Evolutionary conservation across 2,797 vertebrate species (phyloP).

Genomic region (Lacerta agilis): DNA sequence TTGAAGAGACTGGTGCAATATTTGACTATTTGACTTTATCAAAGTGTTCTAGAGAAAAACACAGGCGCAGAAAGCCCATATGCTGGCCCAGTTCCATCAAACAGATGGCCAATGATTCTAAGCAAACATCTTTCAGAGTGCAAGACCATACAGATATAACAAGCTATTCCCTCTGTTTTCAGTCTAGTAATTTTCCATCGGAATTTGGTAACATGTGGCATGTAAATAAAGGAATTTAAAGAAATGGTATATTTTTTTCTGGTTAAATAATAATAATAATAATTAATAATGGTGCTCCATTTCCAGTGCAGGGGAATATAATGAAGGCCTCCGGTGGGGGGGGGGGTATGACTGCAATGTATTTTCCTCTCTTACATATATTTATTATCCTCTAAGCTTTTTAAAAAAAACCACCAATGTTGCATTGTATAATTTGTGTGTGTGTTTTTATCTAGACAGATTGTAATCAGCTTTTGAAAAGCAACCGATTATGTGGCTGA

Average conservation of each 20-base stretch:
- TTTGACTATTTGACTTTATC: slow-evolving; percentile 40
- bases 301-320: slow-evolving; percentile 13
- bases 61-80: background rate
- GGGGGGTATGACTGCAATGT: background rate
- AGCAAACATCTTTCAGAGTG: slow-evolving; percentile 46
- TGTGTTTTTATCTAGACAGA: background rate
- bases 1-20: slow-evolving; percentile 39
- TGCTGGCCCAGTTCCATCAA: slow-evolving; percentile 48
- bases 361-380: slow-evolving; percentile 5
- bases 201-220: slow-evolving; percentile 24
- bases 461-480: background rate
- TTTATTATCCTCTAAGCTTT: background rate
- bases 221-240: slow-evolving; percentile 33
- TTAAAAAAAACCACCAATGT: background rate
- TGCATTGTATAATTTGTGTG: background rate
- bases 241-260: background rate
- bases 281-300: background rate
- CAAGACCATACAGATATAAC: background rate
- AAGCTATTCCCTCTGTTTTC: slow-evolving; percentile 38
- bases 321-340: background rate
- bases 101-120: slow-evolving; percentile 55
- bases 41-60: slow-evolving; percentile 44
- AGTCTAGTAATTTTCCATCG: slow-evolving; percentile 40
- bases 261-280: background rate
- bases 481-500: background rate